These are phyloP conservation scores for Carettochelys insculpta DNA, from an alignment of 2,113 vertebrate species.

Conservation along the genomic window DNA sequence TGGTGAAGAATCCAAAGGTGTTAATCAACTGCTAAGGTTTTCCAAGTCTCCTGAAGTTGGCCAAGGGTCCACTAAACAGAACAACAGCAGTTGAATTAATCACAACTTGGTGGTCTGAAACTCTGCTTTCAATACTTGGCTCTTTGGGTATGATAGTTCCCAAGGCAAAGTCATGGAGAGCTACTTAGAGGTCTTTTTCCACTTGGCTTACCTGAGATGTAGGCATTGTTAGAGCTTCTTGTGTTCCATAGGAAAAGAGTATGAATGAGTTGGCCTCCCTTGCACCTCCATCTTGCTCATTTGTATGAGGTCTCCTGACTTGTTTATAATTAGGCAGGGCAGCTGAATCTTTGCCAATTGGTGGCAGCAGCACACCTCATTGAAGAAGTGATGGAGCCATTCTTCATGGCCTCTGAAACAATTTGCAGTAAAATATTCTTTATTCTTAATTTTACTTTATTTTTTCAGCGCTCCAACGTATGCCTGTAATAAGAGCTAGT, in stretches of 20 bases:
- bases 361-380: neutral
- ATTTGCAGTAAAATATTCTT: neutral
- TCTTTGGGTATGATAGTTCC: neutral
- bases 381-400: neutral
- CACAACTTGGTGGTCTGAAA: neutral
- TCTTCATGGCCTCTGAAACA: neutral
- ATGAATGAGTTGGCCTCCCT: no score
- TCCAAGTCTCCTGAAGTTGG: neutral
- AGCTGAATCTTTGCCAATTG: neutral
- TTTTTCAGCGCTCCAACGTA: neutral
- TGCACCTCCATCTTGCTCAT: neutral
- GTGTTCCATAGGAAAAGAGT: neutral
- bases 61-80: neutral
- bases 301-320: neutral
- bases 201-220: neutral
- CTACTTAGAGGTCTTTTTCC: neutral
- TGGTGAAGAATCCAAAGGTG: neutral
- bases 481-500: neutral
- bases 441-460: accelerated
- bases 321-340: neutral
- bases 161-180: no score
- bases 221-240: neutral
- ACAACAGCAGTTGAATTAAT: neutral
- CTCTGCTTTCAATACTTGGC: neutral
- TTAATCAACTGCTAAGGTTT: neutral